Evolutionary conservation across 2,888 invertebrate species (phyloP), one percentile per base, ranked within the genome.

Genomic region (Chromoteleia sp.): DNA sequence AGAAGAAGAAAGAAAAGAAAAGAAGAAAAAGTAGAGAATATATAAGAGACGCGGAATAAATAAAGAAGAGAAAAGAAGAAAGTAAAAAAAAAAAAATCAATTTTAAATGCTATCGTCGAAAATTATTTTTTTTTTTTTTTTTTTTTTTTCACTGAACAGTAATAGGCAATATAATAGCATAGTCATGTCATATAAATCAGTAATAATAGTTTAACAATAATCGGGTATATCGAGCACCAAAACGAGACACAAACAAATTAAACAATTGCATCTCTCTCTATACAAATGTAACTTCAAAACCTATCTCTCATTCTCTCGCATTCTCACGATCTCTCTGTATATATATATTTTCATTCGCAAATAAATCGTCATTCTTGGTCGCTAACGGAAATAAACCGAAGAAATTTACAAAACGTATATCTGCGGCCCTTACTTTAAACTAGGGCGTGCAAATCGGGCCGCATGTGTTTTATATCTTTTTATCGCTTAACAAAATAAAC

Each of bases 221-320:
- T 85, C 84, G 85, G 86, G 85, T 88, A 88, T 87, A 86, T 89
- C 88, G 90, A 91, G 91, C 91, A 91, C 90, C 91, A 90, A 89
- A 87, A 87, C 86, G 87, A 89, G 86, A 87, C 88, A 88, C 85
- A 86, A 86, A 87, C 80, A 83, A 83, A 84, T 85, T 84, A 83
- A 85, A 73, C 73, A 81, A 71, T 77, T 79, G 75, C 79, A 82
- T 79, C 76, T 85, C 80, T 84, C 63, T 85, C 70, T 81, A 76
- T 74, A 82, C 81, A 82, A 82, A 82, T 65, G 59, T 79, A 78
- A 67, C 73, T 76, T 81, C 29, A 74, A 78, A 82, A 63, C 33
- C 45, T 68, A 43, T 67, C 50, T 68, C 58, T 14, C 67, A 63
- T 41, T 54, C 70, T 45, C 56, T 59, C 58, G n/a, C n/a, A n/a